Percentiles rank a stretch among this genome's conserved stretches.
Evolutionary conservation across 23 tunicate species (phyloP).

Genomic region (Corella eumyota): DNA sequence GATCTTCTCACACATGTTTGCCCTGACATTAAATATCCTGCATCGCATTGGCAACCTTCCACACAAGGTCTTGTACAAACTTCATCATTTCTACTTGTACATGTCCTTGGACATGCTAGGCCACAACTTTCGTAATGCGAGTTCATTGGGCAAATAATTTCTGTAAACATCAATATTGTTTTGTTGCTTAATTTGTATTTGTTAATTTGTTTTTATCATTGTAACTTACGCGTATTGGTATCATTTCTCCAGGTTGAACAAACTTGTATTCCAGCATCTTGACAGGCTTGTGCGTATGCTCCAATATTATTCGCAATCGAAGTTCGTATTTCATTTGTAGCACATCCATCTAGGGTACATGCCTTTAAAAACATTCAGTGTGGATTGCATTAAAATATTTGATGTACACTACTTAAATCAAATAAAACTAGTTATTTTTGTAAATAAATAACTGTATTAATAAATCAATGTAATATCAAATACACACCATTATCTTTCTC

Average conservation of each 20-base stretch:
- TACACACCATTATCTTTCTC: too few species aligned
- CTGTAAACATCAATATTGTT: constrained; percentile 2
- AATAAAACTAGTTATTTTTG: too few species aligned
- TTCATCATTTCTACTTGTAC: neutral
- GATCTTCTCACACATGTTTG: constrained; percentile 24
- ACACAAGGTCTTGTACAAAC: constrained; percentile 9
- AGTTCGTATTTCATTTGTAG: constrained; percentile 17
- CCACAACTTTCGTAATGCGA: constrained; percentile 48
- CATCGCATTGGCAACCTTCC: constrained; percentile 62
- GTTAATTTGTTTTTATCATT: neutral
- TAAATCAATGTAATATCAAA: too few species aligned
- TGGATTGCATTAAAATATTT: too few species aligned
- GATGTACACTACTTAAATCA: too few species aligned
- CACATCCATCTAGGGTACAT: constrained; percentile 61
- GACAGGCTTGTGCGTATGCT: constrained; percentile 45
- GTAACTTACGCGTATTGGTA: constrained; percentile 37
- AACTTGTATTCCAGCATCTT: constrained; percentile 9
- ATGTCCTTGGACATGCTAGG: constrained; percentile 32
- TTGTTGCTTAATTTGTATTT: neutral
- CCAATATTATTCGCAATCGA: constrained; percentile 20
- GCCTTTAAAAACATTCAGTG: constrained; percentile 19
- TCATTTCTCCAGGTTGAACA: constrained; percentile 39
- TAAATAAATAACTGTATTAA: too few species aligned
- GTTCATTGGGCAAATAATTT: constrained; percentile 37
- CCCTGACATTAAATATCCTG: constrained; percentile 39